Conservation (phyloP, 2,888 invertebrate genomes). For the Archaeoteleia sp. region DNA sequence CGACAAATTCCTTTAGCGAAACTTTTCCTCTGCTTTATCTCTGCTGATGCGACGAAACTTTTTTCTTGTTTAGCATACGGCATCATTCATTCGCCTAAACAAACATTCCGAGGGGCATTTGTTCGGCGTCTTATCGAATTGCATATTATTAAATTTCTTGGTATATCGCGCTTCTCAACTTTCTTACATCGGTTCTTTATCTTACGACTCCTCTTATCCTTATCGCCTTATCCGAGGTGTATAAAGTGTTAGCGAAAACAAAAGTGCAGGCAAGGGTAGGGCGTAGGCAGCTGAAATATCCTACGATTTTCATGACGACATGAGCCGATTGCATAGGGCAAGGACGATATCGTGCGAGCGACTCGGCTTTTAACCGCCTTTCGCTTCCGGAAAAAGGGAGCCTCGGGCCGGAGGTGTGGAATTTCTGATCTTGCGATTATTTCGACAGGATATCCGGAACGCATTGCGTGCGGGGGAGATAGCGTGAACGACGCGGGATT, state of each 20-base stretch:
- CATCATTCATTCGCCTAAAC: no score
- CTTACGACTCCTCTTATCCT: not conserved
- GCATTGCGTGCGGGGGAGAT: slow-evolving; percentile 58
- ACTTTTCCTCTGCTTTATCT: no score
- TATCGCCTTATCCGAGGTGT: not conserved
- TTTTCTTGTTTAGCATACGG: no score
- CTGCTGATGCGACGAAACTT: no score
- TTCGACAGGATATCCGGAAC: slow-evolving; percentile 69
- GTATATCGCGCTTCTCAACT: not conserved
- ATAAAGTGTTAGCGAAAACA: not conserved
- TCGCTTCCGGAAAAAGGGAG: slow-evolving; percentile 56
- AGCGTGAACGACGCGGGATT: slow-evolving; percentile 30
- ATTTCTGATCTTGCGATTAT: slow-evolving; percentile 65
- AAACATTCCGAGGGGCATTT: no score
- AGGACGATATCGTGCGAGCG: slow-evolving; percentile 1
- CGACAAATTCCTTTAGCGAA: no score
- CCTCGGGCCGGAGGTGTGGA: slow-evolving; percentile 43
- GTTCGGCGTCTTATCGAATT: no score
- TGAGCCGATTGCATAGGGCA: slow-evolving; percentile 42
- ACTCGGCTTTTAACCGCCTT: slow-evolving; percentile 10
- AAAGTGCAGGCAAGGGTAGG: not conserved
- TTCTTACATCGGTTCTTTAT: not conserved
- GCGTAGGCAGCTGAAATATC: slow-evolving; percentile 49
- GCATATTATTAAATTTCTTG: no score
- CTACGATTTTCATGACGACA: slow-evolving; percentile 25